These are phyloP conservation scores for Trididemnum miniatum DNA, from an alignment of 23 tunicate genomes.

Conservation along the genomic window DNA sequence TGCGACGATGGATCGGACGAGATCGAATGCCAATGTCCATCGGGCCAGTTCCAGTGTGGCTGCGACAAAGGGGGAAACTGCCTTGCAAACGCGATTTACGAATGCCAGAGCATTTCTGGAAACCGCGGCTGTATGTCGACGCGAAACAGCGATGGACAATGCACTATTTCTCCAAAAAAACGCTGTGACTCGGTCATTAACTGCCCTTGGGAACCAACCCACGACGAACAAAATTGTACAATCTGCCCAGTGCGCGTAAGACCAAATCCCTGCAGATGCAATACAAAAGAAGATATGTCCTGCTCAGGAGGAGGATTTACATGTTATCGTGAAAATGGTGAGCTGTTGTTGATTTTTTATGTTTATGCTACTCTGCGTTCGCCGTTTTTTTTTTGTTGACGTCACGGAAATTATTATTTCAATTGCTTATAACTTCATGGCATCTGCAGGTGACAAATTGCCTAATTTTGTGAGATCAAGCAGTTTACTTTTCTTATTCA, in stretches of 20 bases:
- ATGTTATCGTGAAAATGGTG: background rate
- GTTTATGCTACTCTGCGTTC: no score
- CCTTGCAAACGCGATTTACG: conserved; percentile 2
- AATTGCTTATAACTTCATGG: no score
- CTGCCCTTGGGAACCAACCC: conserved; percentile 1
- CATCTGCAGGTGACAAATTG: no score
- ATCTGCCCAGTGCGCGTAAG: background rate
- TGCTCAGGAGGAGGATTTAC: background rate
- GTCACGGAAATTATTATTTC: no score
- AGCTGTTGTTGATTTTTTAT: background rate
- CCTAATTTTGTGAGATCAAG: no score
- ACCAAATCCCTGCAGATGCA: conserved; percentile 8
- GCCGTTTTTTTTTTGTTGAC: no score
- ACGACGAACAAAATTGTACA: conserved; percentile 16
- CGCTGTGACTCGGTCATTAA: background rate
- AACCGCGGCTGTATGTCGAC: background rate
- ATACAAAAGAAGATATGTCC: background rate
- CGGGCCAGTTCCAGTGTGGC: conserved; percentile 25
- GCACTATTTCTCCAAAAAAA: background rate
- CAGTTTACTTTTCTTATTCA: no score
- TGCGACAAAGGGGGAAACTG: conserved; percentile 16
- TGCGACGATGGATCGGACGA: conserved; percentile 29
- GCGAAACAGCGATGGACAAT: background rate
- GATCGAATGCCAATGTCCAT: background rate
- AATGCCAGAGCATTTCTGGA: background rate